A percentile compares a stretch with the other conserved stretches of the same genome.
Conservation (phyloP, 2,888 invertebrate species). For the Halocaridina rubra region DNA sequence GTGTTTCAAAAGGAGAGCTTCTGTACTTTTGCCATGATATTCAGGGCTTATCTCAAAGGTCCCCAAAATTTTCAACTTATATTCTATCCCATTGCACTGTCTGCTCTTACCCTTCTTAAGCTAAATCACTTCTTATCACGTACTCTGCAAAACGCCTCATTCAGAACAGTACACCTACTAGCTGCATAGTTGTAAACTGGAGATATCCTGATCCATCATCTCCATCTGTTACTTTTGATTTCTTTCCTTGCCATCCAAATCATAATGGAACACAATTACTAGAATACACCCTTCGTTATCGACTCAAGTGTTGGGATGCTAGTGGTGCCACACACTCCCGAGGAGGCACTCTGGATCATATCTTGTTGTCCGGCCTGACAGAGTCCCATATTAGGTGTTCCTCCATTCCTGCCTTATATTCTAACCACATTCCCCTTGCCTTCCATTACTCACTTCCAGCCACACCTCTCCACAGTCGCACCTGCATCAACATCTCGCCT, state of each 20-base stretch:
- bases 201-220: not conserved
- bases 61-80: not conserved
- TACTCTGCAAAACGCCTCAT: not conserved
- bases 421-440: not conserved
- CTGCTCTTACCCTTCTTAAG: not conserved
- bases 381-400: not conserved
- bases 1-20: not conserved
- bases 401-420: not conserved
- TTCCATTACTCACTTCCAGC: not conserved
- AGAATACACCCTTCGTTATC: not conserved
- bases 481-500: not conserved
- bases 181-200: not conserved
- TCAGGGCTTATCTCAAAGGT: not conserved
- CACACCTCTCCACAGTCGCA: not conserved
- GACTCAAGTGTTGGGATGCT: slow-evolving; percentile 12
- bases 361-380: not conserved
- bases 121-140: not conserved
- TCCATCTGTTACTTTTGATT: too few relatives aligned
- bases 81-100: not conserved
- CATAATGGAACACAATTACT: not conserved
- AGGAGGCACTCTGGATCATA: slow-evolving; percentile 17
- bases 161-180: not conserved
- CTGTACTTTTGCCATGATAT: not conserved
- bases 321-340: slow-evolving; percentile 3
- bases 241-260: too few relatives aligned